Percentiles rank a stretch among this genome's conserved stretches.
Evolutionary conservation across 2,797 vertebrate genomes (phyloP).

Genomic region (Melanogrammus aeglefinus): DNA sequence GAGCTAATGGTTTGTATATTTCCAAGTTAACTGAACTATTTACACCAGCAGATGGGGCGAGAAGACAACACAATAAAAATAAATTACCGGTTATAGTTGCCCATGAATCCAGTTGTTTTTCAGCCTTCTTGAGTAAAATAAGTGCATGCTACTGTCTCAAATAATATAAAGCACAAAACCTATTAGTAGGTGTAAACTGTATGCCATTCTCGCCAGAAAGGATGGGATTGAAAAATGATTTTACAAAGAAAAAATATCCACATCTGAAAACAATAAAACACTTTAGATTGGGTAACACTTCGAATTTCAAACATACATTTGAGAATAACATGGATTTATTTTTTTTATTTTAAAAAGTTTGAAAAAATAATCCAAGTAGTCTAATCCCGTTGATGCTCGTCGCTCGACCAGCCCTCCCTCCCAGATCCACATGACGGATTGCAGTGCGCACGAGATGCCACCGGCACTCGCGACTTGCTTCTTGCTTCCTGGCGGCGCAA

Average conservation of each 20-base stretch:
- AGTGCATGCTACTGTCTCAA: background rate
- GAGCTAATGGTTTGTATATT: background rate
- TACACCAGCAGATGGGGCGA: background rate
- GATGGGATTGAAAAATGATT: background rate
- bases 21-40: background rate
- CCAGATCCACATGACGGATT: slow-evolving; percentile 52
- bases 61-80: background rate
- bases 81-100: background rate
- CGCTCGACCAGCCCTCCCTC: slow-evolving; percentile 14
- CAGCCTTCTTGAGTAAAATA: background rate
- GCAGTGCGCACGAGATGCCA: slow-evolving; percentile 33
- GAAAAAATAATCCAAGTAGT: background rate
- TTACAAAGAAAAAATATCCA: background rate
- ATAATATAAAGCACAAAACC: background rate
- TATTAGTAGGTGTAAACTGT: background rate
- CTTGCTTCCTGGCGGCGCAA: slow-evolving; percentile 37
- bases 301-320: background rate
- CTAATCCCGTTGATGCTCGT: slow-evolving; percentile 8
- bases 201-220: background rate
- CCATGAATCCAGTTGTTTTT: background rate
- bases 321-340: background rate
- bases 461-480: background rate
- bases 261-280: background rate
- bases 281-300: background rate
- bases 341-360: background rate